Conservation (phyloP, 2,888 invertebrate genomes). For the Eurytoma californica region DNA sequence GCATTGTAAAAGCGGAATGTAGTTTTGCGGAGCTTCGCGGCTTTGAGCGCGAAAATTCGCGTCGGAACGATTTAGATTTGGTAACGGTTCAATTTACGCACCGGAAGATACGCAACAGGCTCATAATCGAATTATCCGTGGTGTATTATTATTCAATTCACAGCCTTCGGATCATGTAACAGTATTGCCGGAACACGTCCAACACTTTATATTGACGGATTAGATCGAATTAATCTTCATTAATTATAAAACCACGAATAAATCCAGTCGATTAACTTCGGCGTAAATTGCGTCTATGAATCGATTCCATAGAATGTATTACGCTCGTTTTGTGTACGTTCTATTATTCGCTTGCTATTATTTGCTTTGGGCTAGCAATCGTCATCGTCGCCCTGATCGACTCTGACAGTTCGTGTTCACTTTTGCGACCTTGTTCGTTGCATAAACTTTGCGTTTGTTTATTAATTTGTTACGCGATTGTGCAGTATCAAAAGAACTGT, state of each 20-base stretch:
- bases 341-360: too few relatives aligned
- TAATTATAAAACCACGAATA: not conserved
- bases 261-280: not conserved
- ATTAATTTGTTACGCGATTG: not conserved
- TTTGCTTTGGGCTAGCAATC: too few relatives aligned
- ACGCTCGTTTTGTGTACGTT: too few relatives aligned
- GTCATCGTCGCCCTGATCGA: too few relatives aligned
- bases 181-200: slow-evolving; percentile 8
- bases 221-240: slow-evolving; percentile 18
- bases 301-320: too few relatives aligned
- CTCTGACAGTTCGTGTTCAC: too few relatives aligned
- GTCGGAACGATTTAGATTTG: not conserved
- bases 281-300: too few relatives aligned
- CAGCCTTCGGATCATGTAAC: slow-evolving; percentile 24
- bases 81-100: not conserved
- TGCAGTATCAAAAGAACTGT: not conserved
- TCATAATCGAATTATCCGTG: slow-evolving; percentile 30
- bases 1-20: too few relatives aligned
- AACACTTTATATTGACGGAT: slow-evolving; percentile 16
- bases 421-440: too few relatives aligned
- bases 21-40: too few relatives aligned
- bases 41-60: not conserved
- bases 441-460: too few relatives aligned
- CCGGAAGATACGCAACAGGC: slow-evolving; percentile 17
- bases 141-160: slow-evolving; percentile 25